phyloP scores from a whole-genome alignment of 2,113 vertebrate species.

The Bubo bubo region DNA sequence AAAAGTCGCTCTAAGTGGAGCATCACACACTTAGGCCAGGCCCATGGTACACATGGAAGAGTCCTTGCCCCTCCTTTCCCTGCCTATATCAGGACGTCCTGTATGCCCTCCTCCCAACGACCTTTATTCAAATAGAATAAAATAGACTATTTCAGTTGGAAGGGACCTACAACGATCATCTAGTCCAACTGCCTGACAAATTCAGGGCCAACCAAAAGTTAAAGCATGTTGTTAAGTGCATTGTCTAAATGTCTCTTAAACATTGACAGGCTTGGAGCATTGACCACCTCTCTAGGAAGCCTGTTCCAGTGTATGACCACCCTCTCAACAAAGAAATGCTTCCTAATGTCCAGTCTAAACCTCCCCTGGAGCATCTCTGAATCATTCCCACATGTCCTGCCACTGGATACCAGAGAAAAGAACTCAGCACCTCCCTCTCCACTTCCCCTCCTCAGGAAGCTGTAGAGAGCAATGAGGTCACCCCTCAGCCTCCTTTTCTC shows the following conservation, averaged over 20 bases:
- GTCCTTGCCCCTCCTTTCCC: background rate
- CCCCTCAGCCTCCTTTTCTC: background rate
- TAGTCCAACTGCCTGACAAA: background rate
- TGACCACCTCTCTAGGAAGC: background rate
- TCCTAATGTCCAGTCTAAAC: too few species aligned
- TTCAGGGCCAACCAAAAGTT: background rate
- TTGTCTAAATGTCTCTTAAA: background rate
- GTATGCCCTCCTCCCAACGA: background rate
- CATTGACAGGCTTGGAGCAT: background rate
- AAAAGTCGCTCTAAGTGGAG: background rate
- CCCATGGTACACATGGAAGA: background rate
- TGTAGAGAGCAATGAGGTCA: background rate
- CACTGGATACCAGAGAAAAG: background rate
- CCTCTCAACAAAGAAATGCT: background rate
- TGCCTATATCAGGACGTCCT: background rate
- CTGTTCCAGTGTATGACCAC: too few species aligned
- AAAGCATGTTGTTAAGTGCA: background rate
- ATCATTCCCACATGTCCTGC: background rate
- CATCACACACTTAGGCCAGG: background rate
- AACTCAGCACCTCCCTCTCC: background rate
- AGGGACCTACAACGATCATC: background rate
- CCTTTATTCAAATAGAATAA: background rate
- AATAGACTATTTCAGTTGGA: background rate
- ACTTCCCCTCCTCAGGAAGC: background rate
- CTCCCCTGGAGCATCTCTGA: too few species aligned